These are phyloP conservation scores for Archivesica marissinica DNA, from an alignment of 1,140 invertebrate species.

Conservation along the genomic window DNA sequence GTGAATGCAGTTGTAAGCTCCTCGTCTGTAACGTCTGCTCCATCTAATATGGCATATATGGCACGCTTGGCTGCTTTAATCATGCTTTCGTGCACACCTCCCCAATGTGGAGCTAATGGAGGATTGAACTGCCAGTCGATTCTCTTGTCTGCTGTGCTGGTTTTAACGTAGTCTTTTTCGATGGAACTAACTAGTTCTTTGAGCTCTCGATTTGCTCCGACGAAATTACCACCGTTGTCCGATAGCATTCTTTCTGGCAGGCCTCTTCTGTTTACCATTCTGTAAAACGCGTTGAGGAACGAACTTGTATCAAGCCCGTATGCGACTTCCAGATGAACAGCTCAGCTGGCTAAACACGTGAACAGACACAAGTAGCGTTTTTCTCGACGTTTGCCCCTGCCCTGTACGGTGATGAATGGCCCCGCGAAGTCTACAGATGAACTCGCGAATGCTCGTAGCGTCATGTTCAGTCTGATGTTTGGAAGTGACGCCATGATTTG, in stretches of 20 bases:
- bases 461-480: not conserved
- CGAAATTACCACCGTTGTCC: constrained; percentile 62
- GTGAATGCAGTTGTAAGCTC: constrained; percentile 60
- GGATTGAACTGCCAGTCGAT: constrained; percentile 37
- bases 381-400: constrained; percentile 3
- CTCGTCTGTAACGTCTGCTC: constrained; percentile 17
- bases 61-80: constrained; percentile 33
- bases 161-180: constrained; percentile 8
- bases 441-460: not conserved
- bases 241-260: constrained; percentile 3
- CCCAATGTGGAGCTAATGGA: constrained; percentile 52
- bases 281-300: constrained; percentile 31
- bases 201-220: constrained; percentile 42
- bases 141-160: not conserved
- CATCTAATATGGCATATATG: constrained; percentile 9
- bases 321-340: constrained; percentile 56
- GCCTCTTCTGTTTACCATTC: constrained; percentile 37
- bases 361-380: constrained; percentile 57
- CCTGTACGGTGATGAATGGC: constrained; percentile 36
- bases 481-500: constrained; percentile 50
- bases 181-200: not conserved
- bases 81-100: constrained; percentile 47
- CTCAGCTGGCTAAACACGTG: constrained; percentile 43
- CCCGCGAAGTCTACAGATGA: constrained; percentile 51
- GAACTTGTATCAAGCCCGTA: constrained; percentile 31